These are phyloP conservation scores for Fundulus diaphanus DNA, from an alignment of 2,797 vertebrate genomes.

Conservation along the genomic window DNA sequence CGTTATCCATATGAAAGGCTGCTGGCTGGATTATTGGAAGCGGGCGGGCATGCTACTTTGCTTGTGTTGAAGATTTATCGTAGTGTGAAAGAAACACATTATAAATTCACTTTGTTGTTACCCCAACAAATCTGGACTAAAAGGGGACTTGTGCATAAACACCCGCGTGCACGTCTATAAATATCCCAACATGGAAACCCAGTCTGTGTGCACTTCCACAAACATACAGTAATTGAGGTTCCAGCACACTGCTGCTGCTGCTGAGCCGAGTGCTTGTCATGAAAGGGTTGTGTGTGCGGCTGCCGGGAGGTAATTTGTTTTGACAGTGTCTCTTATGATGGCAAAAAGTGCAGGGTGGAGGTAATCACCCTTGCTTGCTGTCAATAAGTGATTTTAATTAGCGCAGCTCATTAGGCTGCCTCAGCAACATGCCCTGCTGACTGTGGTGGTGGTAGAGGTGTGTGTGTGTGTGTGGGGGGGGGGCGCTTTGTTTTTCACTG, in stretches of 20 bases:
- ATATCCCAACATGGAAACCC: constrained; percentile 32
- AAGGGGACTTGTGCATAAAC: constrained; percentile 19
- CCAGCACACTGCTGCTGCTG: constrained; percentile 15
- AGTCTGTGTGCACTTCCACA: constrained; percentile 31
- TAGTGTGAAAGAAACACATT: constrained; percentile 20
- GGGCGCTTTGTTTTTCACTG: constrained; percentile 52
- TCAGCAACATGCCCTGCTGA: constrained; percentile 70
- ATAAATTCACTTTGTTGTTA: constrained; percentile 48
- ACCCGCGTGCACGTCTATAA: not conserved
- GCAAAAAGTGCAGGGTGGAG: constrained; percentile 72
- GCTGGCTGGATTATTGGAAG: constrained; percentile 58
- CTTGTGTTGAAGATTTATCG: constrained; percentile 63
- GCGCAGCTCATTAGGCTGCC: constrained; percentile 79
- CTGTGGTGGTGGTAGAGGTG: constrained; percentile 48
- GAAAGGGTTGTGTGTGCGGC: constrained; percentile 46
- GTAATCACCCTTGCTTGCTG: constrained; percentile 80
- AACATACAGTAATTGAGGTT: constrained; percentile 35
- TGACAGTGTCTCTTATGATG: constrained; percentile 79
- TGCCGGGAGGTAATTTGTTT: constrained; percentile 77
- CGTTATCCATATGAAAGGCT: constrained; percentile 60
- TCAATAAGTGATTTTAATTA: constrained; percentile 87
- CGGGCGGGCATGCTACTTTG: constrained; percentile 57
- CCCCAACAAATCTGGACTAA: constrained; percentile 47
- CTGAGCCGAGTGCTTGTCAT: constrained; percentile 49
- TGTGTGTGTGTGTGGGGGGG: constrained; percentile 20